These are phyloP conservation scores for Hyposoter dolosus DNA, from an alignment of 2,888 invertebrate genomes.

Conservation along the genomic window DNA sequence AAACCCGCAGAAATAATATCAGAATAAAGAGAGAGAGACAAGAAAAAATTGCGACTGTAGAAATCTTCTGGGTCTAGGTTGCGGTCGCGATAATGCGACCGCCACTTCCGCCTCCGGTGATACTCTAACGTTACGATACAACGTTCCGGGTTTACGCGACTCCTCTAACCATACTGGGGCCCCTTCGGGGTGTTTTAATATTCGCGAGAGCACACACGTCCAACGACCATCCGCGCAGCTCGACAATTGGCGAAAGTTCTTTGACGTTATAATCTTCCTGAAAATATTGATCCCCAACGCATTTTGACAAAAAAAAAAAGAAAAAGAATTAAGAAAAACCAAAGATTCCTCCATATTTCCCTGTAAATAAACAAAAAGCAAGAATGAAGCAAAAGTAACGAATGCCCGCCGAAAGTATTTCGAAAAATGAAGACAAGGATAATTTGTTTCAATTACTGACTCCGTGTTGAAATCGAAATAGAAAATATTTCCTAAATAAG, in stretches of 20 bases:
- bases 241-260: slow-evolving; percentile 45
- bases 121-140: slow-evolving; percentile 51
- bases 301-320: no score
- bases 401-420: neutral
- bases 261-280: slow-evolving; percentile 3
- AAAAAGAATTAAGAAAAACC: no score
- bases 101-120: slow-evolving; percentile 71
- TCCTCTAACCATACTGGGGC: slow-evolving; percentile 3
- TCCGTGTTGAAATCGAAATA: neutral
- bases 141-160: slow-evolving; percentile 27
- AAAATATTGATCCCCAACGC: slow-evolving; percentile 17
- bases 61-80: slow-evolving; percentile 73
- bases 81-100: slow-evolving; percentile 70
- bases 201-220: slow-evolving; percentile 35
- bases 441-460: neutral
- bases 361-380: neutral
- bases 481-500: neutral
- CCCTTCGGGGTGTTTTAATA: slow-evolving; percentile 24
- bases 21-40: slow-evolving; percentile 8
- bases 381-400: neutral
- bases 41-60: slow-evolving; percentile 42
- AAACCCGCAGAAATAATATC: slow-evolving; percentile 32
- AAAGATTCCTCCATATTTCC: neutral
- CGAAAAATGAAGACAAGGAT: neutral
- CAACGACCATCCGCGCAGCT: slow-evolving; percentile 27